Evolutionary conservation across 2,888 invertebrate species (phyloP), one percentile per base, ranked within the genome.

Genomic region (Drosophila tripunctata): DNA sequence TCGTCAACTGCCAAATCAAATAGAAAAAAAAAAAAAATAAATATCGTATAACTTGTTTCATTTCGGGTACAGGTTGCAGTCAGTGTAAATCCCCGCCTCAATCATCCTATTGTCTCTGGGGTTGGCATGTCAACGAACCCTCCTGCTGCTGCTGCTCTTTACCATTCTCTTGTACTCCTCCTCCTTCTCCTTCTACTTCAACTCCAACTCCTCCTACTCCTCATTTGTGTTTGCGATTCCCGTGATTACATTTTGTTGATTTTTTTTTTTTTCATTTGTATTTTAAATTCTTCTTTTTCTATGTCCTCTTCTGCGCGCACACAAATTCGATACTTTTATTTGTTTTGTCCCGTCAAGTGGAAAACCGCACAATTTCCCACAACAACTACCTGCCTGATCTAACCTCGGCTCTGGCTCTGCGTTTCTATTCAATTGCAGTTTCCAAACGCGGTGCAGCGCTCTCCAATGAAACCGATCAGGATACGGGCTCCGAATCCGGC

Each of bases 381-480:
- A 63, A 68, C 52, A 63, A 45, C 48, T 78, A 76, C 74, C 78
- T 69, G 57, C 15, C 14, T 27, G 21, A 35, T 58, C 61, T 60
- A 52, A 68, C 51, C 52, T 35, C 4, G n/a, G 12, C 45, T 21
- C 21, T 15, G 35, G n/a, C 17, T 43, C n/a, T 58, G 6, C 15
- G 22, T n/a, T 40, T 21, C 36, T 36, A 1, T 47, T 30, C 24
- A 24, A 8, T 50, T 78, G 35, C 68, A 91, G 92, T 91, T 61
- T 90, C 90, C 1, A 92, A 92, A 65, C 91, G 92, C 14, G 91
- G 90, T 21, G 89, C 90, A 7, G 69, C 87, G 4, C 85, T 90
- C 7, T 92, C 91, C 0, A 91, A 91, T 40, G 92, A 92, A 87
- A 92, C 92, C 10, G 92, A 92, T 71, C 91, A 90, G 73, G 92